Conservation (phyloP, 2,888 invertebrate species). For the Notodonta ziczac region DNA sequence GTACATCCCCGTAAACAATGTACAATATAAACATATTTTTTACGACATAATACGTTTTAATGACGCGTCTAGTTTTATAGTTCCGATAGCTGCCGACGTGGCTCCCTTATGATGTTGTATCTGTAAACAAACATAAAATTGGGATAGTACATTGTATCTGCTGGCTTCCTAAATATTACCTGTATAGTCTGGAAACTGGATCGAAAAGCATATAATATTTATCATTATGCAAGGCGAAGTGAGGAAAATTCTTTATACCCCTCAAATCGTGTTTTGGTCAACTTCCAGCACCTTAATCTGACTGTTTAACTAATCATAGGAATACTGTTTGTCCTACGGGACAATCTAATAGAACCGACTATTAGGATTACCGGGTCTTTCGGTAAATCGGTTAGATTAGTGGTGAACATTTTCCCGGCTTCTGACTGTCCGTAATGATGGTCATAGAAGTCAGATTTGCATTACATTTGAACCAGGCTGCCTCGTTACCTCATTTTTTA, state of each 20-base stretch:
- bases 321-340: too few species aligned
- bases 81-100: slow-evolving; percentile 22
- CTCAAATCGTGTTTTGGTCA: too few species aligned
- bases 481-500: not conserved
- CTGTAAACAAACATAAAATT: slow-evolving; percentile 19
- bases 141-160: not conserved
- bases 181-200: not conserved
- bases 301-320: too few species aligned
- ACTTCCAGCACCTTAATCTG: too few species aligned
- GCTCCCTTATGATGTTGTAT: slow-evolving; percentile 22
- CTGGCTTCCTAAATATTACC: not conserved
- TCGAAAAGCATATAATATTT: not conserved
- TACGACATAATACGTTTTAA: slow-evolving; percentile 38
- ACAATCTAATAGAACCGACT: too few species aligned
- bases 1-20: slow-evolving; percentile 31
- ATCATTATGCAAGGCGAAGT: too few species aligned
- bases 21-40: slow-evolving; percentile 35
- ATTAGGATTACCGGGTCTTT: too few species aligned
- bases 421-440: too few species aligned
- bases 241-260: too few species aligned
- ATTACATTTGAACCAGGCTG: not conserved
- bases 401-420: too few species aligned
- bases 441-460: too few species aligned
- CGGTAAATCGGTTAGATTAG: too few species aligned
- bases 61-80: slow-evolving; percentile 37